Evolutionary conservation across 2,113 vertebrate genomes (phyloP).

Genomic region (Elephantulus edwardii): DNA sequence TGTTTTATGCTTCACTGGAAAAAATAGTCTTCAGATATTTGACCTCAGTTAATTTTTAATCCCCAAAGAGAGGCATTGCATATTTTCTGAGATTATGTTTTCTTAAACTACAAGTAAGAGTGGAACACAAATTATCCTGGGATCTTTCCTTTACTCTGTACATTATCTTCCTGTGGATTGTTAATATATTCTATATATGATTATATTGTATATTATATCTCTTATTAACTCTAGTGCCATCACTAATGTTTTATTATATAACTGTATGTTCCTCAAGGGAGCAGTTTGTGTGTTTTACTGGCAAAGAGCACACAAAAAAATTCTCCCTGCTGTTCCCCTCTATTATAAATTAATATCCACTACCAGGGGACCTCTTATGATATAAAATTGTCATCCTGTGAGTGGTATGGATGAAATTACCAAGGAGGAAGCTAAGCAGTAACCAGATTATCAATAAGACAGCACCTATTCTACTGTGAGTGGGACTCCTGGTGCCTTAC

Average conservation of each 20-base stretch:
- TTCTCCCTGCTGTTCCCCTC: slow-evolving; percentile 79
- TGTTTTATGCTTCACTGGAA: slow-evolving; percentile 61
- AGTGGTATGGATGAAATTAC: slow-evolving; percentile 76
- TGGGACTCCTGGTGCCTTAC: slow-evolving; percentile 54
- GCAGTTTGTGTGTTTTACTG: slow-evolving; percentile 82
- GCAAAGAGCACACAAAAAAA: slow-evolving; percentile 76
- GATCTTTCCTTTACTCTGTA: slow-evolving; percentile 6
- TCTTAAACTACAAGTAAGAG: slow-evolving; percentile 27
- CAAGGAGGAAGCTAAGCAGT: slow-evolving; percentile 68
- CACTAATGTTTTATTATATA: slow-evolving; percentile 84
- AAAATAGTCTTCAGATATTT: slow-evolving; percentile 57
- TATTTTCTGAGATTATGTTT: slow-evolving; percentile 30
- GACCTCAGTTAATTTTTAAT: slow-evolving; percentile 64
- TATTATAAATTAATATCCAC: slow-evolving; percentile 84
- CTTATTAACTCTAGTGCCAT: slow-evolving; percentile 80
- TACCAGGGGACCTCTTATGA: slow-evolving; percentile 81
- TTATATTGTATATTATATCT: slow-evolving; percentile 76
- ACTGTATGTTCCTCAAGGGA: slow-evolving; percentile 77
- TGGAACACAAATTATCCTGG: slow-evolving; percentile 18
- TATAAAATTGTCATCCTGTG: slow-evolving; percentile 81
- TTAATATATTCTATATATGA: slow-evolving; percentile 61
- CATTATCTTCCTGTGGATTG: slow-evolving; percentile 29
- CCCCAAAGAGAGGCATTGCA: neutral
- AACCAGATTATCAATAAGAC: slow-evolving; percentile 65
- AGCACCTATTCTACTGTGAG: slow-evolving; percentile 46